Base-by-base conservation (phyloP, 2,888 invertebrate species). In the Troilus luridus region DNA sequence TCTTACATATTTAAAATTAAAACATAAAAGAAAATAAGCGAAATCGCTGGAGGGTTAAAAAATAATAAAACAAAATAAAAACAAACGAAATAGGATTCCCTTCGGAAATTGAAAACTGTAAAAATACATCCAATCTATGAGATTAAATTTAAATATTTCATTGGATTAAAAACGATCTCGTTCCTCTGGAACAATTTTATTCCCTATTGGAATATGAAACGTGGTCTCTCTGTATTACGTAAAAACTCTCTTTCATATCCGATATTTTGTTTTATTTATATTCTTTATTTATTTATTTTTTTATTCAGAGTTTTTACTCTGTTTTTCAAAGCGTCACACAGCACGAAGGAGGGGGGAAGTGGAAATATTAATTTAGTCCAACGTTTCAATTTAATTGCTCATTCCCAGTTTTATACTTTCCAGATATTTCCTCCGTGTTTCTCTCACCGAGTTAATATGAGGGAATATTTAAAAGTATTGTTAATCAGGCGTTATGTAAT, bases 71-170 rank as follows among this genome's bases (percentile, higher is more conserved):
- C n/a, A n/a, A n/a, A n/a, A 41, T 6, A n/a, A 21, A 64, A n/a
- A 64, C 64, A n/a, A 64, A 21, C 41, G 41, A 77, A 41, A 5
- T 1, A 14, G 27, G 17, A 72, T 72, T 77, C 41, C 72, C 72
- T 41, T 77, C 41, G 41, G 72, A 41, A 77, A 85, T 85, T 85
- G 85, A 58, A 54, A 85, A 85, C 85, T 85, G 85, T 58, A 58
- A 85, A 85, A 85, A 85, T 85, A 56, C 85, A 85, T 85, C 54
- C 85, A 85, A 64, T 89, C 62, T 89, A 54, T 27, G 54, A 64
- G 67, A 89, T 89, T 89, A 67, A 89, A 64, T 89, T 89, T 89
- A 89, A 64, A 64, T 89, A 67, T 64, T 89, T 89, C 14, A 88
- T 88, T 88, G 59, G 88, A 88, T 88, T 88, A 89, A 89, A 89